Evolutionary conservation across 2,797 vertebrate species (phyloP).

Genomic region (Channa striata): DNA sequence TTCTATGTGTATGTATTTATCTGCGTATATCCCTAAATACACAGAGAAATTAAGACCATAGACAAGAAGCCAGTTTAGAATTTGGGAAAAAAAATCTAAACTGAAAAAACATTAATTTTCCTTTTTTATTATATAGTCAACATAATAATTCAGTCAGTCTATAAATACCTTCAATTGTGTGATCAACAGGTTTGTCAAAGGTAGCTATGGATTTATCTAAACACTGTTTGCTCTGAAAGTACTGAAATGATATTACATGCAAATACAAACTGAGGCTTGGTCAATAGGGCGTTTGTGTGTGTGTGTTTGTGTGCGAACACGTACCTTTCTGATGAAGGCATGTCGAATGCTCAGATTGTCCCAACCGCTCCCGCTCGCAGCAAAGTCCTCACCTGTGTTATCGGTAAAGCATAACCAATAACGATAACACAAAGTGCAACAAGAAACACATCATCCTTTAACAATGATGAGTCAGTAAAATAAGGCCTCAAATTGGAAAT

Average conservation of each 20-base stretch:
- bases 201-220: not conserved
- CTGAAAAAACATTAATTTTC: too few relatives aligned
- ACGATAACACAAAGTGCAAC: slow-evolving; percentile 1
- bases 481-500: not conserved
- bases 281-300: not conserved
- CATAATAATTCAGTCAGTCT: not conserved
- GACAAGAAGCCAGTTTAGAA: not conserved
- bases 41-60: too few relatives aligned
- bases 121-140: not conserved
- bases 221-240: not conserved
- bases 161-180: not conserved
- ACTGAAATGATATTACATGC: not conserved
- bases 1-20: too few relatives aligned
- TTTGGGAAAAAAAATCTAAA: not conserved
- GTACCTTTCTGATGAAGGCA: slow-evolving; percentile 92
- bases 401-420: slow-evolving; percentile 14
- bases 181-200: not conserved
- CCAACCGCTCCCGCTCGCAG: slow-evolving; percentile 78
- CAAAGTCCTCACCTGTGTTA: slow-evolving; percentile 81
- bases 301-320: not conserved
- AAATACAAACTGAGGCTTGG: not conserved
- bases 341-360: slow-evolving; percentile 89
- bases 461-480: not conserved
- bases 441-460: not conserved
- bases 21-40: too few relatives aligned